Evolutionary conservation across 2,888 invertebrate genomes (phyloP).

Genomic region (Himalopsyche anomala): DNA sequence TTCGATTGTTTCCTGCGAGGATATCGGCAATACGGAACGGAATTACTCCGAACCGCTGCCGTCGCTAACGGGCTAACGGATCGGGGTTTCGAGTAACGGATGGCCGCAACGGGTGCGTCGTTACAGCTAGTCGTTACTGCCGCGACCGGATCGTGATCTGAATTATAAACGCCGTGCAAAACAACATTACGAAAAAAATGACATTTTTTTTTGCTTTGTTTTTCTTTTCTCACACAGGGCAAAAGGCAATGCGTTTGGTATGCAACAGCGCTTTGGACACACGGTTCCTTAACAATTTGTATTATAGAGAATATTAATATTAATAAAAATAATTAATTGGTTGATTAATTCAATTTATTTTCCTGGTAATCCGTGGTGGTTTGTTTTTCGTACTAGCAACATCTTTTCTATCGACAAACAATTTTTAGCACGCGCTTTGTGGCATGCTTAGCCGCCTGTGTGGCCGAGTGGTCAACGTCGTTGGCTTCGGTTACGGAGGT

Average conservation of each 20-base stretch:
- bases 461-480: too few species aligned
- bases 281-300: not conserved
- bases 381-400: too few species aligned
- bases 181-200: constrained; percentile 48
- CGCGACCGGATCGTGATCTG: constrained; percentile 53
- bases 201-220: constrained; percentile 31
- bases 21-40: not conserved
- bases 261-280: not conserved
- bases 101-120: constrained; percentile 52
- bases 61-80: constrained; percentile 49
- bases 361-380: too few species aligned
- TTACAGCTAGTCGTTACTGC: constrained; percentile 49
- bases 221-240: constrained; percentile 13
- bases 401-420: too few species aligned
- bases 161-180: constrained; percentile 49
- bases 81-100: constrained; percentile 50
- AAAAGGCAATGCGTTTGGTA: not conserved
- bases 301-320: too few species aligned
- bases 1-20: not conserved
- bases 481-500: too few species aligned
- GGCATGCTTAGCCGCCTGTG: too few species aligned
- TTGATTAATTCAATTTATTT: too few species aligned
- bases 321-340: too few species aligned
- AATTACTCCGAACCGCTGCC: not conserved
- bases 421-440: too few species aligned